Conservation (phyloP, 2,888 invertebrate genomes). For the Rotaria macrura region DNA sequence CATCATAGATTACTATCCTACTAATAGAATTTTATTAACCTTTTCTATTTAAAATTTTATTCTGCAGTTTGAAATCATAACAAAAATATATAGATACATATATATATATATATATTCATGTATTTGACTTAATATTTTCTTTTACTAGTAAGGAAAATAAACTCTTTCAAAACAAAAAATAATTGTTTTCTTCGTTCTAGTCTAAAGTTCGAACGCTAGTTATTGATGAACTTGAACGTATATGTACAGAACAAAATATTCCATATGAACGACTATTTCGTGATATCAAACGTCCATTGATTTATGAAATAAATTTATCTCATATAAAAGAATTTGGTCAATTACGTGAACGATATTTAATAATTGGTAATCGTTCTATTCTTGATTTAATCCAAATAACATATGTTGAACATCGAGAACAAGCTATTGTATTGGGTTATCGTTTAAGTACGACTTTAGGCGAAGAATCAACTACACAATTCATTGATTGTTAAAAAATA, state of each 20-base stretch:
- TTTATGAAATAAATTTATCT: background rate
- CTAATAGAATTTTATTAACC: no score
- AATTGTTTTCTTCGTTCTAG: background rate
- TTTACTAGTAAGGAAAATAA: no score
- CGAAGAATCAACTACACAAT: background rate
- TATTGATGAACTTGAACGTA: background rate
- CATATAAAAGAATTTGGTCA: background rate
- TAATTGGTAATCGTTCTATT: background rate
- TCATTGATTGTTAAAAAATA: background rate
- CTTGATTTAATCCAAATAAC: background rate
- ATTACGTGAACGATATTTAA: background rate
- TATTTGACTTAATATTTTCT: no score
- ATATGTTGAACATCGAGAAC: background rate
- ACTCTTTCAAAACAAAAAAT: no score
- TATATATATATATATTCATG: no score
- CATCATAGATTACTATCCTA: no score
- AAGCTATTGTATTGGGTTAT: conserved; percentile 2
- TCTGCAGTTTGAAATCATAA: no score
- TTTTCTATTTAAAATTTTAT: no score
- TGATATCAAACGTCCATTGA: background rate
- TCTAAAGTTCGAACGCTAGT: background rate
- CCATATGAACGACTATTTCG: background rate
- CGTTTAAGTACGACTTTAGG: background rate
- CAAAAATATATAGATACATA: no score
- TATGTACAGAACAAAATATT: background rate